Base-by-base conservation (phyloP, 1,140 invertebrate genomes). In the Hydropsyche tenuis region DNA sequence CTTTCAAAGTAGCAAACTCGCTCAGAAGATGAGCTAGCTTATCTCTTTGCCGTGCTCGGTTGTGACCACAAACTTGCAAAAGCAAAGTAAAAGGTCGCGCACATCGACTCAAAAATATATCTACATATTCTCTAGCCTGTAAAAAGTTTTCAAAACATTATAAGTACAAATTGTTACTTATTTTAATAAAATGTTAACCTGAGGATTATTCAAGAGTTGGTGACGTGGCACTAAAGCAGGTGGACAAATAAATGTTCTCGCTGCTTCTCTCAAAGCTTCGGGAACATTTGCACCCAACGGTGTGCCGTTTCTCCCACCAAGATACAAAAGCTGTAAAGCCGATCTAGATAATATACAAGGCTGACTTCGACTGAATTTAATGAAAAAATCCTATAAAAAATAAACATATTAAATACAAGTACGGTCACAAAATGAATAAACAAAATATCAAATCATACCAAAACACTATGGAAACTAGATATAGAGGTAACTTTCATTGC, bases 291-390 rank as follows among this genome's bases (percentile, higher is more conserved):
- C 68, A 46, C 70, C 75, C 1, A 62, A 48, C 22, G 63, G 37
- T 72, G 68, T 20, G 77, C 79, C 16, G 14, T 78, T 64, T 51
- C 76, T 46, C 78, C 77, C 18, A 70, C 77, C 76, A 27, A 92
- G 83, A 81, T 94, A 95, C 23, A 95, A 82, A 53, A 95, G 88
- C 84, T 98, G 96, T 22, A 97, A 82, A 63, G 97, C 89, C 27
- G 96, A 97, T 75, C 96, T 88, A 0, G 96, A 97, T n/a, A 98
- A 86, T 72, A 99, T 94, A 85, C 96, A 98, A 0, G 96, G 95
- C 70, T 92, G 90, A 80, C 93, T 91, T 27, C 90, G 89, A 80
- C 94, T 95, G 81, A 98, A 97, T 80, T 97, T 94, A 80, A 95
- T 91, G 82, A 98, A 96, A 81, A 97, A 95, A 81, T 98, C 96